phyloP scores from a whole-genome alignment of 2,888 invertebrate genomes.

The Ptycholaimellus sp. region DNA sequence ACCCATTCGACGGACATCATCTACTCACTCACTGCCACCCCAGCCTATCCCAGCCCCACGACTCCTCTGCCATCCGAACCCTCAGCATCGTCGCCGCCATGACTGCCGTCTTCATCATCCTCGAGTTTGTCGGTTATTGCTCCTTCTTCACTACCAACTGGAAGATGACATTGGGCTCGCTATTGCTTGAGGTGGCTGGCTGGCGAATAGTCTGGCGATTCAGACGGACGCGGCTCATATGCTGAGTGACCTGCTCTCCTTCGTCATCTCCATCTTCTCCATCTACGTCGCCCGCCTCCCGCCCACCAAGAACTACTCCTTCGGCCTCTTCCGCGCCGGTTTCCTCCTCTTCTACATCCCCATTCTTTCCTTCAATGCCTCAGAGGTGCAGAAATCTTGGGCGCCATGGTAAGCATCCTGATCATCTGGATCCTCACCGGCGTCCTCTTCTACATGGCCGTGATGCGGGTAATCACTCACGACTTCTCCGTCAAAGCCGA shows the following conservation, averaged over 20 bases:
- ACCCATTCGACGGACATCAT: no score
- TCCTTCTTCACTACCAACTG: background rate
- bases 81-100: constrained; percentile 9
- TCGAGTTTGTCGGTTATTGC: constrained; percentile 26
- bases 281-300: constrained; percentile 58
- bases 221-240: constrained; percentile 93
- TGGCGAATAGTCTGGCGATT: constrained; percentile 49
- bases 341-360: background rate
- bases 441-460: constrained; percentile 68
- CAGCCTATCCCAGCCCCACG: no score
- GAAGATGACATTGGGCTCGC: background rate
- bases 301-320: constrained; percentile 60
- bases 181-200: constrained; percentile 37
- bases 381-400: constrained; percentile 54
- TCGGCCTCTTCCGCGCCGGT: constrained; percentile 73
- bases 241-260: constrained; percentile 83
- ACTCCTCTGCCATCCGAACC: no score
- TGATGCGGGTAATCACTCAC: constrained; percentile 52
- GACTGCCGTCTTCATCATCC: constrained; percentile 24
- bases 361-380: no score
- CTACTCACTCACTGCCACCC: no score
- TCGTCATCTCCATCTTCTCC: constrained; percentile 83
- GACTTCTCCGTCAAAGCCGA: constrained; percentile 59
- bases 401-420: constrained; percentile 76
- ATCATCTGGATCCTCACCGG: constrained; percentile 94